Evolutionary conservation across 2,797 vertebrate species (phyloP).

Genomic region (Microctenopoma steveboyesi): DNA sequence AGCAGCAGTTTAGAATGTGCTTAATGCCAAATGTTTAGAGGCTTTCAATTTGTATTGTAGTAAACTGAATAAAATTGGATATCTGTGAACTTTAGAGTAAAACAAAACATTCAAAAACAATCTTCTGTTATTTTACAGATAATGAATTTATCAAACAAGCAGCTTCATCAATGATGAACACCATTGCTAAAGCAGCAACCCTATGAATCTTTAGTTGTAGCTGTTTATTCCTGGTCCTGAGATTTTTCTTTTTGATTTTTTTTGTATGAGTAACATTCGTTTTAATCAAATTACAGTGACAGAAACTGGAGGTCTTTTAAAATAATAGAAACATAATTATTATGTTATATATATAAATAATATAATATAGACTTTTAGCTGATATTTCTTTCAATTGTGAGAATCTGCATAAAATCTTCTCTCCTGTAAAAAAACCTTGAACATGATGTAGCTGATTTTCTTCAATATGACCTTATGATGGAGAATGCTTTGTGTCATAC

Average conservation of each 20-base stretch:
- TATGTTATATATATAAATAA: not conserved
- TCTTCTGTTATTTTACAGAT: not conserved
- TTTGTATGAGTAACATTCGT: no score
- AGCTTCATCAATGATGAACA: no score
- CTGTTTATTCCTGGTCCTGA: no score
- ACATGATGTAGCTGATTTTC: slow-evolving; percentile 22
- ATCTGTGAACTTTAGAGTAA: not conserved
- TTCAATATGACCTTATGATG: slow-evolving; percentile 6
- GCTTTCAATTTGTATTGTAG: no score
- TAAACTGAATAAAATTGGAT: not conserved
- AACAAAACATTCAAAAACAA: not conserved
- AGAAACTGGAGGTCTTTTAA: slow-evolving; percentile 2
- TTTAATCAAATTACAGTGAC: slow-evolving; percentile 11
- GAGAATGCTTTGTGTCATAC: not conserved
- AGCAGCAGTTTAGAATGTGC: no score
- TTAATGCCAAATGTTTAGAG: no score
- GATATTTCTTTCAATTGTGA: slow-evolving; percentile 5
- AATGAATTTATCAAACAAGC: no score
- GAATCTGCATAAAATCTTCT: not conserved
- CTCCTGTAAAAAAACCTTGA: not conserved
- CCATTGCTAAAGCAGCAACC: no score
- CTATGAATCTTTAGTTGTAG: no score
- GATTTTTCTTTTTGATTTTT: no score
- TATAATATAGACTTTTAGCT: slow-evolving; percentile 8
- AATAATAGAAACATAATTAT: not conserved